A percentile compares a stretch with the other conserved stretches of the same genome.
Conservation (phyloP, 2,797 vertebrate genomes). For the Gymnocypris eckloni region DNA sequence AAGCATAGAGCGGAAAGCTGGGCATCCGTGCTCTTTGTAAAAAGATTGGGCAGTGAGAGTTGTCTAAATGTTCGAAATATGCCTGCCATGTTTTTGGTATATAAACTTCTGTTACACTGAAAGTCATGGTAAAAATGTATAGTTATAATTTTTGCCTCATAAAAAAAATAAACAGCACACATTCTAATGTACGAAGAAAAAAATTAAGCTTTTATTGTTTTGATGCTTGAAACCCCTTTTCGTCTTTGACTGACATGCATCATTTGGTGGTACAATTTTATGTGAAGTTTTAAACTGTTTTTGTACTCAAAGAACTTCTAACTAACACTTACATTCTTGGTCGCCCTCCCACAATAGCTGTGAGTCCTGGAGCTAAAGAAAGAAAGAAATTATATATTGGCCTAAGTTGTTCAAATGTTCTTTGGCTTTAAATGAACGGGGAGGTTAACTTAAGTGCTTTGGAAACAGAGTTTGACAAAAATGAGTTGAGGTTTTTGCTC, state of each 20-base stretch:
- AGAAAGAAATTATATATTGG: constrained; percentile 13
- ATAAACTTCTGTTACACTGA: background rate
- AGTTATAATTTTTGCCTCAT: background rate
- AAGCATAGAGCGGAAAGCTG: too few species aligned
- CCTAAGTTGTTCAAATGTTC: background rate
- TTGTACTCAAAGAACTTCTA: constrained; percentile 14
- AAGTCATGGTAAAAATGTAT: background rate
- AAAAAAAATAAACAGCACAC: background rate
- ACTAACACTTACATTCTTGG: constrained; percentile 81
- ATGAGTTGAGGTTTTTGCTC: constrained; percentile 47
- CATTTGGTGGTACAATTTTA: background rate
- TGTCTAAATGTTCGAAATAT: background rate
- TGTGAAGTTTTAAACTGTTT: background rate
- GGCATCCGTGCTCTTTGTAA: too few species aligned
- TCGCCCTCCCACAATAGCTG: constrained; percentile 80
- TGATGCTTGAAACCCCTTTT: background rate
- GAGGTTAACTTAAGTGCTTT: background rate
- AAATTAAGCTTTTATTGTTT: background rate
- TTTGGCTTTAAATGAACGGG: background rate
- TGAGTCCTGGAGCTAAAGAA: constrained; percentile 84
- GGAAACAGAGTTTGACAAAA: background rate
- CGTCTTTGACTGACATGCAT: background rate
- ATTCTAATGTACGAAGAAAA: background rate
- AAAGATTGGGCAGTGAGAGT: too few species aligned
- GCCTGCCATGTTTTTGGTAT: background rate